phyloP scores from a whole-genome alignment of 2,113 vertebrate genomes.

The Octodon degus region DNA sequence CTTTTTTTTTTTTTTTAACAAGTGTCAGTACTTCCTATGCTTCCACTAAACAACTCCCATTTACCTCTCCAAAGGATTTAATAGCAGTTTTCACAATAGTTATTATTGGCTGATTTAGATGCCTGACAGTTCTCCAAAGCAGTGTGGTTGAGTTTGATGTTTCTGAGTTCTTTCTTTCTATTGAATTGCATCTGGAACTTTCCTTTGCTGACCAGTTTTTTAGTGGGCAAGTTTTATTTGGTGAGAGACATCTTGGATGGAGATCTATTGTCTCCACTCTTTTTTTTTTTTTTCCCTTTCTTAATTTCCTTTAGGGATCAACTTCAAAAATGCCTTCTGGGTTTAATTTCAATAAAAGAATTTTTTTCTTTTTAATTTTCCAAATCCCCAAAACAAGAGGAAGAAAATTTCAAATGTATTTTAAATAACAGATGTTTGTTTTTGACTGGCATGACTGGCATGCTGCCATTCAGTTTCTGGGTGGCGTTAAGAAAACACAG shows the following conservation, averaged over 20 bases:
- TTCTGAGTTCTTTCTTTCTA: conserved; percentile 30
- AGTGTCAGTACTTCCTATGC: conserved; percentile 5
- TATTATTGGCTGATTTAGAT: background rate
- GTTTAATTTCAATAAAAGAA: conserved; percentile 28
- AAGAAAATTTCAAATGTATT: conserved; percentile 49
- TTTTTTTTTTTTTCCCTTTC: background rate
- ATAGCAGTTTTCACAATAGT: background rate
- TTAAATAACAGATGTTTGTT: conserved; percentile 46
- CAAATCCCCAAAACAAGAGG: conserved; percentile 33
- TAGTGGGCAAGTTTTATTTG: conserved; percentile 3
- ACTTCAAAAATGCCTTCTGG: conserved; percentile 55
- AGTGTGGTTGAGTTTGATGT: background rate
- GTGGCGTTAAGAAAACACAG: conserved; percentile 58
- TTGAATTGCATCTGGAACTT: conserved; percentile 16
- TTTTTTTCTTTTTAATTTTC: background rate
- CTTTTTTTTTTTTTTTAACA: conserved; percentile 55
- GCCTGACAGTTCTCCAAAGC: background rate
- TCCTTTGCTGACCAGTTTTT: background rate
- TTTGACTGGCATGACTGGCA: background rate
- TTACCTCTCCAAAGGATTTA: background rate
- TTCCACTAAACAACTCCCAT: conserved; percentile 10
- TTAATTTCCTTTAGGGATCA: conserved; percentile 28
- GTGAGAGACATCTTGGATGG: background rate
- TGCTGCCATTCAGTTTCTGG: conserved; percentile 49
- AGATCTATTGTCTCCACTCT: background rate